Base-by-base conservation (phyloP, 2,797 vertebrate species). In the Tapirus indicus region DNA sequence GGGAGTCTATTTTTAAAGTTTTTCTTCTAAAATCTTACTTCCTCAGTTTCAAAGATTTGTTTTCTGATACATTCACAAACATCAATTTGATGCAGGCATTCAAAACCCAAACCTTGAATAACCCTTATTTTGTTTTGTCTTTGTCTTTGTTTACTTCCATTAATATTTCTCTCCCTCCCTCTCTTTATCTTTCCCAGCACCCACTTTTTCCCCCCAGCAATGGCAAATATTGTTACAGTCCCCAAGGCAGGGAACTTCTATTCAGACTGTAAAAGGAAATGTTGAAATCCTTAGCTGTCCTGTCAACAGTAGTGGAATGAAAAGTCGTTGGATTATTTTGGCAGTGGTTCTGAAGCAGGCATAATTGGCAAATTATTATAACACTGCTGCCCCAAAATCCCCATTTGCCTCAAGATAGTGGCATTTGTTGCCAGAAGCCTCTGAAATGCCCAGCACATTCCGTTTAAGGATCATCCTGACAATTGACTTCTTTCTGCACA, bases 241-340 rank as follows among this genome's bases (percentile, higher is more conserved):
- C 98, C 92, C 96, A 98, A 98, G 98, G 98, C 98, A 97, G 97
- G 95, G 96, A 95, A 97, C 97, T 97, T 98, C 91, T 97, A 91
- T 96, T 97, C n/a, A 52, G 90, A 79, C 95, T 97, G 68, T 95
- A 97, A 97, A 93, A 99, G 97, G 97, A 98, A 98, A 97, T 97
- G 97, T 98, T 98, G 97, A 97, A 98, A 97, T 97, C 93, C 52
- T 97, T 97, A 89, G 94, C 96, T 96, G 78, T 87, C 97, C 97
- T 98, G 93, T 96, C 98, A 98, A 98, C 97, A 98, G 97, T 97
- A 97, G 97, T 97, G 98, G 97, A 96, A 95, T 98, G 98, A 98
- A 98, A 98, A 98, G 97, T 94, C 97, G 32, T 96, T 98, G 68
- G 17, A 4, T 97, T 98, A 78, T 96, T 98, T 97, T 98, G 96